Base-by-base conservation (phyloP, 2,888 invertebrate genomes). In the Mythimna lalbum region DNA sequence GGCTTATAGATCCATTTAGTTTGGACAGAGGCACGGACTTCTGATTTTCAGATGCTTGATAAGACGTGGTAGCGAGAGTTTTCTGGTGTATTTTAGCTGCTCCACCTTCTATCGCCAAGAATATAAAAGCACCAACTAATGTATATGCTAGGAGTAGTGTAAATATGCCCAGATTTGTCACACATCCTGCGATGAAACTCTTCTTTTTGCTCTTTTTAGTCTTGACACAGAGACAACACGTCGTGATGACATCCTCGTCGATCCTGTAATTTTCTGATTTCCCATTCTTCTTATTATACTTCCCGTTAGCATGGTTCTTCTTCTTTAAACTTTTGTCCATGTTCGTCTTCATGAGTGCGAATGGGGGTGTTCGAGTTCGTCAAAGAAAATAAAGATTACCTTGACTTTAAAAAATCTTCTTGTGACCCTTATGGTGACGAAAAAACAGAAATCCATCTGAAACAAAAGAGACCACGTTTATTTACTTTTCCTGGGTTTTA, bases 81-180 rank as follows among this genome's bases (percentile, higher is more conserved):
- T 96, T 96, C 72, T 96, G 96, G 52, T 96, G 96, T 39, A 96
- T 92, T 86, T 95, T 96, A 0, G 96, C 93, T 9, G 96, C 95
- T 60, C 97, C 97, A 7, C 98, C 97, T 95, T 98, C 98, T 82
- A 98, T 98, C 60, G 98, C 97, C 76, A 98, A 96, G 91, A 98
- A 98, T 91, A 98, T 98, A 90, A 98, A 97, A 76, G 98, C 98
- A 70, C 97, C 97, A 79, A 97, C 86, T 66, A 96, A 88, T 2
- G 98, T 98, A 90, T 98, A 98, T 23, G 97, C 98, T 73, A 98
- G 96, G 3, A 98, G 96, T 36, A 98, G 95, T 64, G 97, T 96
- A 90, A 98, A 98, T 84, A 98, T 98, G 62, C 98, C 98, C 76
- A 98, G 94, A 93, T 98, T 98, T 61, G 98, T 98, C 76, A 98